These are phyloP conservation scores for Pantherophis vulpinus DNA, from an alignment of 2,797 vertebrate species.

Conservation along the genomic window DNA sequence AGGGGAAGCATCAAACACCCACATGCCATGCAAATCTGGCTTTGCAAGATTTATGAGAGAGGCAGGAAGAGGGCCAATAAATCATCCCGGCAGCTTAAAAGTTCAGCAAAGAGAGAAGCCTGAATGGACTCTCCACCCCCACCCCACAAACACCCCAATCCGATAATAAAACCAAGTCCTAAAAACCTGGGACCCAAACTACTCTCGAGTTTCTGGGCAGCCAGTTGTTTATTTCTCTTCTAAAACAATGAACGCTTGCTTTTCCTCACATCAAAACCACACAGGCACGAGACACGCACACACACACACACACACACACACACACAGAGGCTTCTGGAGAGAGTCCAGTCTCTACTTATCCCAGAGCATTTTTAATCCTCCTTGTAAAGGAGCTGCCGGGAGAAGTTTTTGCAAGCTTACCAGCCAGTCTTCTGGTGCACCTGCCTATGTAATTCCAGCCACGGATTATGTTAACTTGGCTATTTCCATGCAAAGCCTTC, in stretches of 20 bases:
- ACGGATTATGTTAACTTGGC: slow-evolving; percentile 4
- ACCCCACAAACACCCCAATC: neutral
- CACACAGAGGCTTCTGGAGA: neutral
- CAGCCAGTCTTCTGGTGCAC: neutral
- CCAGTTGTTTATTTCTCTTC: neutral
- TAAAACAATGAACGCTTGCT: neutral
- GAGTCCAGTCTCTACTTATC: neutral
- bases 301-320: too few relatives aligned
- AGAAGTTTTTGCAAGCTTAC: neutral
- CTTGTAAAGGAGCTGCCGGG: neutral
- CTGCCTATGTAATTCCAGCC: neutral
- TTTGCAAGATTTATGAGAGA: neutral
- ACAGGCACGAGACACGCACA: neutral
- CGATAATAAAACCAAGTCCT: neutral
- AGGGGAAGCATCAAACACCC: neutral
- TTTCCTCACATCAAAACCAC: neutral
- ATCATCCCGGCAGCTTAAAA: neutral
- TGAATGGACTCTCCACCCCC: neutral
- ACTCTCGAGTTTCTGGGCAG: neutral
- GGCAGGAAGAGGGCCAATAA: neutral
- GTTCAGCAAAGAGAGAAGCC: neutral
- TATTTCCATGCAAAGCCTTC: slow-evolving; percentile 53
- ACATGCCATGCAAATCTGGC: slow-evolving; percentile 1
- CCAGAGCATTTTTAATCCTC: neutral
- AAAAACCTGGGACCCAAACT: neutral